Percentiles rank a stretch among this genome's conserved stretches.
phyloP scores from a whole-genome alignment of 2,888 invertebrate genomes.

The Aphidius colemani region DNA sequence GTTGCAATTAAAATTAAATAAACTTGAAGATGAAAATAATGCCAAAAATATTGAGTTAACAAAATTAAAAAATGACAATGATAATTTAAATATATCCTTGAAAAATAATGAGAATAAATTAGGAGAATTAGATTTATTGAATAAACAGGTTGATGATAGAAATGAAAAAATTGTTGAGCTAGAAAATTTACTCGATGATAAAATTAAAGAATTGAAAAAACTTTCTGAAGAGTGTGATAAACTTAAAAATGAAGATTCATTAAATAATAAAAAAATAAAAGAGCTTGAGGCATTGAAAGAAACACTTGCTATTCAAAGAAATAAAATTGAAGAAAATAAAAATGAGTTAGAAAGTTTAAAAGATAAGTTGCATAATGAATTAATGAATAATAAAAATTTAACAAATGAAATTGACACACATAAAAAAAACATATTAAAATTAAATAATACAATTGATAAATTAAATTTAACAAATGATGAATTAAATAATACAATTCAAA shows the following conservation, averaged over 20 bases:
- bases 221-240: no score
- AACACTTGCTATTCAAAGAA: background rate
- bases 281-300: slow-evolving; percentile 28
- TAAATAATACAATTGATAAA: slow-evolving; percentile 24
- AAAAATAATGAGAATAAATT: no score
- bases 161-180: no score
- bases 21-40: slow-evolving; percentile 28
- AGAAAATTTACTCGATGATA: no score
- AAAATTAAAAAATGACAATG: no score
- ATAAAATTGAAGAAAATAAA: slow-evolving; percentile 17
- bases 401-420: slow-evolving; percentile 7
- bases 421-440: slow-evolving; percentile 25
- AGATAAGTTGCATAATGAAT: slow-evolving; percentile 1
- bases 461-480: slow-evolving; percentile 14
- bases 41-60: no score
- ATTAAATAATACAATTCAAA: slow-evolving; percentile 26
- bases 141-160: no score
- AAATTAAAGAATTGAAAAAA: no score
- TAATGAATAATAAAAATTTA: slow-evolving; percentile 16
- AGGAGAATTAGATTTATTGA: no score
- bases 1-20: slow-evolving; percentile 33
- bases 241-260: slow-evolving; percentile 12
- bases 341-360: slow-evolving; percentile 9
- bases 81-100: no score
- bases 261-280: slow-evolving; percentile 17